Conservation (phyloP, 2,797 vertebrate genomes). For the Vespertilio murinus region DNA sequence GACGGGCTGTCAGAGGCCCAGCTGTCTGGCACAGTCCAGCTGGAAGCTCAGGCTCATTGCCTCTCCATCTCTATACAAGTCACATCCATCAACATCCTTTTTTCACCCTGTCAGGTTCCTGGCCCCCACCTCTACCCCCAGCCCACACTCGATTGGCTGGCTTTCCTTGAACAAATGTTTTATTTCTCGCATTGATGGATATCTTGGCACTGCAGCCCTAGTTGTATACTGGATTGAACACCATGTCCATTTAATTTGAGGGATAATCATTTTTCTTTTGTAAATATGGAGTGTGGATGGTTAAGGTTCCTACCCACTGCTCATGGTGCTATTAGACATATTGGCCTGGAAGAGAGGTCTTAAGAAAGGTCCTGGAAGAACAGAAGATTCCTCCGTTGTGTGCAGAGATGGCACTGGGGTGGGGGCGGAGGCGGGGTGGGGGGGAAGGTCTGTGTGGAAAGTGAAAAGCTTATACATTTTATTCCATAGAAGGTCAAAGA, state of each 20-base stretch:
- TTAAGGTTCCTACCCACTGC: background rate
- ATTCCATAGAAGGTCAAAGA: background rate
- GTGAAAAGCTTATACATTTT: no score
- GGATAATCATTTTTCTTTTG: conserved; percentile 32
- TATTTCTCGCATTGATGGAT: conserved; percentile 35
- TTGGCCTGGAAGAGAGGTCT: background rate
- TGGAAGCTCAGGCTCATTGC: background rate
- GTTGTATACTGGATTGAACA: background rate
- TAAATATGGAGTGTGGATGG: background rate
- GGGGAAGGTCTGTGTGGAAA: background rate
- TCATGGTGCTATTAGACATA: background rate
- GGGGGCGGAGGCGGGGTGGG: no score
- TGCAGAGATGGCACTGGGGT: no score
- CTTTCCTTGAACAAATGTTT: conserved; percentile 51
- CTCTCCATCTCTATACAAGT: conserved; percentile 48
- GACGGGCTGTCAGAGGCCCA: background rate
- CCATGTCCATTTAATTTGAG: background rate
- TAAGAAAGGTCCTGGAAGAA: background rate
- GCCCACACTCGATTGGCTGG: background rate
- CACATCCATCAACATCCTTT: conserved; percentile 33
- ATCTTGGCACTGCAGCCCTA: background rate
- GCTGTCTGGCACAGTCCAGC: conserved; percentile 27
- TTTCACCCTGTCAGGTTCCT: background rate
- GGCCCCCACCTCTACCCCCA: background rate
- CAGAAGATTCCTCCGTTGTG: background rate